Evolutionary conservation across 2,888 invertebrate species (phyloP).

Genomic region (Mesopsocus fuscifrons): DNA sequence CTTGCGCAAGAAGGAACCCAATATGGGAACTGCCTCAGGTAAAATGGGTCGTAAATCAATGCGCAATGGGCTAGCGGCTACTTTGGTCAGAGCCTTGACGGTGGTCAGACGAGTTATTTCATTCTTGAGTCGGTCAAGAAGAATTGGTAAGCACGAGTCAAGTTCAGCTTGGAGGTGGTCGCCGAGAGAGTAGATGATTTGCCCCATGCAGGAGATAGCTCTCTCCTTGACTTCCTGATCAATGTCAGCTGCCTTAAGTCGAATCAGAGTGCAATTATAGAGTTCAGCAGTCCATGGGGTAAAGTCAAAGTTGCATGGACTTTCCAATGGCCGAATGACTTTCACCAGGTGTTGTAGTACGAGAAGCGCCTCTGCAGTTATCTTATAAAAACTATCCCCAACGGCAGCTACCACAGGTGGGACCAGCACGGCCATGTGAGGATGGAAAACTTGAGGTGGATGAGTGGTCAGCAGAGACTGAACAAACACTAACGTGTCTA

Average conservation of each 20-base stretch:
- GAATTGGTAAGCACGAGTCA: conserved; percentile 74
- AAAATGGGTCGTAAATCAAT: conserved; percentile 68
- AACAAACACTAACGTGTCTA: conserved; percentile 86
- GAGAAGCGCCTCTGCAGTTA: conserved; percentile 86
- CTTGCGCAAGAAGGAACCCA: conserved; percentile 87
- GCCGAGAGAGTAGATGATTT: conserved; percentile 81
- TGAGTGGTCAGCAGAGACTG: conserved; percentile 67
- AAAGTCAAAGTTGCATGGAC: conserved; percentile 38
- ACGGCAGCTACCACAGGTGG: conserved; percentile 79
- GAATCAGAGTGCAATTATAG: conserved; percentile 67
- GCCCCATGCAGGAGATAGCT: conserved; percentile 93
- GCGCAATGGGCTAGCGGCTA: conserved; percentile 74
- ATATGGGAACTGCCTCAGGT: conserved; percentile 74
- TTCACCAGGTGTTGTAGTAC: conserved; percentile 88
- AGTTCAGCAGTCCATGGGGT: conserved; percentile 57
- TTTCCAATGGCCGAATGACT: conserved; percentile 73
- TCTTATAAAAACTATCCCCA: conserved; percentile 94
- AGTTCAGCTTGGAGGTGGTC: conserved; percentile 62
- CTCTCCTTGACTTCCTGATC: conserved; percentile 99
- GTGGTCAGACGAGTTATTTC: conserved; percentile 94
- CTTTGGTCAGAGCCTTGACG: conserved; percentile 87
- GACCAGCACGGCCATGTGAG: conserved; percentile 55
- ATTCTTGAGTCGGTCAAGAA: conserved; percentile 84
- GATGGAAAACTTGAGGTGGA: conserved; percentile 56
- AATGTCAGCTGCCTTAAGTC: conserved; percentile 85